Percentiles rank a stretch among this genome's conserved stretches.
These are phyloP conservation scores for Caenorhabditis imperialis DNA, from an alignment of 2,888 invertebrate species.

Conservation along the genomic window DNA sequence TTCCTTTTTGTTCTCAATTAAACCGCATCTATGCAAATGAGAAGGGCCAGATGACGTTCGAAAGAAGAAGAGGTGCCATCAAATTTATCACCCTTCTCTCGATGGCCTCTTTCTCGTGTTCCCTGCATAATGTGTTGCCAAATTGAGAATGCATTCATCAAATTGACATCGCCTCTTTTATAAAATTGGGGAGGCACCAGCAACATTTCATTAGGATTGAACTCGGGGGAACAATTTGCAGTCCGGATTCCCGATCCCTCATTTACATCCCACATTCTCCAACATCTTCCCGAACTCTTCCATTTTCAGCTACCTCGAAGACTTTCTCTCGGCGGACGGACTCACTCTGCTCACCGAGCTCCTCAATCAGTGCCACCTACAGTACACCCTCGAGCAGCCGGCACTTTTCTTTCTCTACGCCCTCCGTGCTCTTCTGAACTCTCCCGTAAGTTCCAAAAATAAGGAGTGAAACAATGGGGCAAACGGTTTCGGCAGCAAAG, in stretches of 20 bases:
- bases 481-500: constrained; percentile 8
- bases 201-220: neutral
- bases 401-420: constrained; percentile 71
- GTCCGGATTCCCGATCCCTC: too few species aligned
- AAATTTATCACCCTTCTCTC: constrained; percentile 38
- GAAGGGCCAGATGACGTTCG: constrained; percentile 18
- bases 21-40: constrained; percentile 9
- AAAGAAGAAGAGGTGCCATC: constrained; percentile 5
- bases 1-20: neutral
- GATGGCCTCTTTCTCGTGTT: neutral
- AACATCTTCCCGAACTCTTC: neutral
- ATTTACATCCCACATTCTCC: too few species aligned
- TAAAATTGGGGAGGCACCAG: too few species aligned
- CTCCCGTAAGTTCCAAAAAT: constrained; percentile 65
- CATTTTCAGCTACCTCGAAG: constrained; percentile 69
- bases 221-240: neutral
- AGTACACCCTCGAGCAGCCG: constrained; percentile 57
- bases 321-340: constrained; percentile 67
- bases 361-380: constrained; percentile 62
- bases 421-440: constrained; percentile 74
- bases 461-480: neutral
- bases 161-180: constrained; percentile 15
- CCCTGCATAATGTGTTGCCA: constrained; percentile 6
- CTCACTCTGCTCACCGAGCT: constrained; percentile 61
- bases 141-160: constrained; percentile 38